A percentile compares a stretch with the other conserved stretches of the same genome.
These are phyloP conservation scores for Pseudopipra pipra DNA, from an alignment of 2,113 vertebrate species.

Conservation along the genomic window DNA sequence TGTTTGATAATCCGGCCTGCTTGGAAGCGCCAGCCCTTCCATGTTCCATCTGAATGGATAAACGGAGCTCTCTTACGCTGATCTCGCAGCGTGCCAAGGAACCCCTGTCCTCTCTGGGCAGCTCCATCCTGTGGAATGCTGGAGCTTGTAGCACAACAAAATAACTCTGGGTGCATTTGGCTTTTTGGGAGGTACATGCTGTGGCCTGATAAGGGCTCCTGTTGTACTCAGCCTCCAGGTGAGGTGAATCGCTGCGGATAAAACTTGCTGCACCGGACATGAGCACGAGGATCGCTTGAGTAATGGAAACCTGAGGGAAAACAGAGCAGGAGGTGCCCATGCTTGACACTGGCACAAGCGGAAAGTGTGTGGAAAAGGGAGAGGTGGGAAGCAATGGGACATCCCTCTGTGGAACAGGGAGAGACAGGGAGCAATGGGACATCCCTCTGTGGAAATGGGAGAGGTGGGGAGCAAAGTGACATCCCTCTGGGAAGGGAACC, in stretches of 20 bases:
- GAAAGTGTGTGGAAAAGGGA: neutral
- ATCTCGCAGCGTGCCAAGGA: rapidly evolving
- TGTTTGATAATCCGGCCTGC: neutral
- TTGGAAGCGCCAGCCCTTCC: neutral
- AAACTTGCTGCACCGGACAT: rapidly evolving
- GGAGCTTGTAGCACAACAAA: neutral
- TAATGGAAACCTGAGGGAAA: neutral
- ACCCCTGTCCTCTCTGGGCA: rapidly evolving
- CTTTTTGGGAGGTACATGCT: neutral
- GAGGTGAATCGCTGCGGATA: neutral
- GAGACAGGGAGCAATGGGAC: no score
- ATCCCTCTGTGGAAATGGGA: no score
- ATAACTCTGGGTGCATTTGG: neutral
- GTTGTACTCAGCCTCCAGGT: neutral
- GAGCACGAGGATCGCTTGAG: neutral
- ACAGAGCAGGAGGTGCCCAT: rapidly evolving
- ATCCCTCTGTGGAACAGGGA: no score
- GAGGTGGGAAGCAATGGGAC: rapidly evolving
- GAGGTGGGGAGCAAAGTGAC: no score
- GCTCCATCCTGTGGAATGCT: rapidly evolving
- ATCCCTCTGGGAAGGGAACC: no score
- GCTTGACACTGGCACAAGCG: rapidly evolving
- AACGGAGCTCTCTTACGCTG: neutral
- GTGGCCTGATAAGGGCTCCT: neutral
- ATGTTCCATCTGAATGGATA: neutral